Base-by-base conservation (phyloP, 2,888 invertebrate genomes). In the Mythimna ferrago region DNA sequence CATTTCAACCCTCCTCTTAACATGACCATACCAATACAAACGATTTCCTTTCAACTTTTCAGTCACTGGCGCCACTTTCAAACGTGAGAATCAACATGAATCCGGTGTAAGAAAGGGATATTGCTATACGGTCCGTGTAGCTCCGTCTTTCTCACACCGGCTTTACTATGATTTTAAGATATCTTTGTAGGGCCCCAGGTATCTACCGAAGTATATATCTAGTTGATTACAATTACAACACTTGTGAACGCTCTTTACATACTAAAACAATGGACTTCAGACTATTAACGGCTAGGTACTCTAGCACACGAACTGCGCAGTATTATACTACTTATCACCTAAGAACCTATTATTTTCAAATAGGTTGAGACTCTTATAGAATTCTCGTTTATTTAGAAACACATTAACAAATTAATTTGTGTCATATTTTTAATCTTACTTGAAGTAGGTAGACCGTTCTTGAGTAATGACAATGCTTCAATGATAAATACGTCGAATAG, bases 291-390 rank as follows among this genome's bases (percentile, higher is more conserved):
- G 26, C 32, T 58, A 53, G 19, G 56, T 72, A 73, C 68, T 65
- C 64, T 57, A 71, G 73, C 57, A 26, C 35, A 53, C 35, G 35
- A 63, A 73, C 44, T 84, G 78, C 86, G 87, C 84, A 86, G 76
- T 61, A 61, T 26, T 5, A 3, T 44, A 14, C 11, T n/a, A 58
- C 19, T 67, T 89, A 87, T 86, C 85, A 80, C 83, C 73, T 57
- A 56, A 51, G 41, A 76, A 16, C 16, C 57, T 32, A n/a, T 57
- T 66, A 58, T 60, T 51, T 66, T 51, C 26, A 56, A 51, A 38
- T 48, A 74, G 54, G 11, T 54, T 48, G 38, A 26, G 16, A 35
- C 21, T 19, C 51, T 38, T 60, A 38, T 10, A 48, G 26, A 4
- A 11, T 51, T 53, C 53, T 51, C 51, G 10, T 6, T 44, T 38